Evolutionary conservation across 1,140 invertebrate genomes (phyloP), one percentile per base, ranked within the genome.

Genomic region (Cataglyphis hispanica): DNA sequence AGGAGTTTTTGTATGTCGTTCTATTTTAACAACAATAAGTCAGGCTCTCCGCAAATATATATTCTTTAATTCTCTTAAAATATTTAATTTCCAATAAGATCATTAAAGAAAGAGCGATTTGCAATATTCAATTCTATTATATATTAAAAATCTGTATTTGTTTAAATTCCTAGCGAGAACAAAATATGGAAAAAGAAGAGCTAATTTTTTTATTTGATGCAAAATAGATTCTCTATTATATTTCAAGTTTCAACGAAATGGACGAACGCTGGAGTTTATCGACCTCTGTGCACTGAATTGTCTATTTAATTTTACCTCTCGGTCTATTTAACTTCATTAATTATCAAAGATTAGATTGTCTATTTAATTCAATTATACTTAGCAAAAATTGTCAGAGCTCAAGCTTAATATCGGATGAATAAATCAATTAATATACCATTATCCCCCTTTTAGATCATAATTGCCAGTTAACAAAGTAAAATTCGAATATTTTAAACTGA

Each of bases 281-380:
- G 63, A 66, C 43, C 43, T 7, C 27, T 46, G 43, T 37, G n/a
- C 75, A 34, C 8, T 50, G 60, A 66, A 67, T 43, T 27, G 13
- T 31, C 25, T 64, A n/a, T 43, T 50, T 78, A 25, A 69, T 69
- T 53, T 67, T 69, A 69, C 37, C 53, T 53, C 46, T 69, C 63
- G 8, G 31, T 53, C 43, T 69, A 66, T 66, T 50, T 66, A 77
- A 64, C 16, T 63, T 64, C n/a, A 72, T 72, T 66, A 50, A 25
- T 53, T 40, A 80, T 27, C n/a, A n/a, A 27, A 78, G 27, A 78
- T 78, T 50, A 50, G 7, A 78, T 10, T 40, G 37, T 66, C 63
- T 66, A 37, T 6, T 78, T 50, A 25, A 67, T 37, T 67, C 67
- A 76, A 61, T 61, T 76, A 31, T 31, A 27, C 22, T n/a, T 43